A percentile compares a stretch with the other conserved stretches of the same genome.
phyloP scores from a whole-genome alignment of 2,113 vertebrate genomes.

The Capreolus pygargus region DNA sequence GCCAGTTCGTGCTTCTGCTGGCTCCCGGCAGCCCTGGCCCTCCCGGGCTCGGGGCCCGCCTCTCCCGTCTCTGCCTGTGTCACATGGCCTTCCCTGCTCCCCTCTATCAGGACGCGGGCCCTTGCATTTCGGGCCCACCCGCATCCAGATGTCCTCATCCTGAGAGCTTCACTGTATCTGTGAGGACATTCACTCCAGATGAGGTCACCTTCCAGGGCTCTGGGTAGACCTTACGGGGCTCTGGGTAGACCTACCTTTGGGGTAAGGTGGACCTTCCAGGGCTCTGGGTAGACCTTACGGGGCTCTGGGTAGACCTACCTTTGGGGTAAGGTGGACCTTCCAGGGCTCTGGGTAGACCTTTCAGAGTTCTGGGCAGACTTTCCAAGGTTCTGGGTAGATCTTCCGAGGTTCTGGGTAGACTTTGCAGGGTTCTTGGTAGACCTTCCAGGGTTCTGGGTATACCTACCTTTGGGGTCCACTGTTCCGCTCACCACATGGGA shows the following conservation, averaged over 20 bases:
- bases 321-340: background rate
- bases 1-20: rapidly evolving
- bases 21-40: rapidly evolving
- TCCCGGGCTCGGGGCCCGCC: background rate
- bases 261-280: background rate
- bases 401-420: no score
- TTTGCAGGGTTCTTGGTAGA: no score
- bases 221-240: background rate
- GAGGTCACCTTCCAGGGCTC: background rate
- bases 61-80: rapidly evolving
- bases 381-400: background rate
- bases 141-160: rapidly evolving
- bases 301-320: no score
- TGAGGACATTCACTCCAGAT: rapidly evolving
- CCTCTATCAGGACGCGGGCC: rapidly evolving
- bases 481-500: rapidly evolving
- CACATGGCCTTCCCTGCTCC: rapidly evolving
- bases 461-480: background rate
- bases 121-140: rapidly evolving
- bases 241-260: no score
- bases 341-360: no score
- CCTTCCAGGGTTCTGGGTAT: no score
- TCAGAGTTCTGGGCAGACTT: background rate
- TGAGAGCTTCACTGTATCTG: rapidly evolving
- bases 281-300: background rate